These are phyloP conservation scores for Meloidogyne exigua DNA, from an alignment of 1,140 invertebrate genomes.

Conservation along the genomic window DNA sequence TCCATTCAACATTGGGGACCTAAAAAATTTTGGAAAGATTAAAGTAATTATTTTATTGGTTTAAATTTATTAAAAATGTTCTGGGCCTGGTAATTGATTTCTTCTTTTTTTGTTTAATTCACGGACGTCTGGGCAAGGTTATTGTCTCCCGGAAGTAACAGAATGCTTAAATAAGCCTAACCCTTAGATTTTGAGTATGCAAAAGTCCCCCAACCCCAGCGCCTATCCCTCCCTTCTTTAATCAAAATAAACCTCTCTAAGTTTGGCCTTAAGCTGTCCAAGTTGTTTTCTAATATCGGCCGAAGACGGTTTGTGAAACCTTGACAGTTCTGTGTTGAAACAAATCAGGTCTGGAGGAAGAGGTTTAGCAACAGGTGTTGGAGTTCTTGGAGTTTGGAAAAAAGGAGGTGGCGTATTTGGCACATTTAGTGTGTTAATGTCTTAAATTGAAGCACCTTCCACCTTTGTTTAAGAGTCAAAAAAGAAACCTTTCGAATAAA, in stretches of 20 bases:
- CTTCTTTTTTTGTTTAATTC: too few species aligned
- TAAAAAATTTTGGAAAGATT: too few species aligned
- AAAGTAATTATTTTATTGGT: too few species aligned
- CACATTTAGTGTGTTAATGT: background rate
- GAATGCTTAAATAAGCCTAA: too few species aligned
- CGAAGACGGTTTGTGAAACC: background rate
- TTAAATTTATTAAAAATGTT: too few species aligned
- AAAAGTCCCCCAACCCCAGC: too few species aligned
- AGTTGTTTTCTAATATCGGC: background rate
- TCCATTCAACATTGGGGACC: constrained; percentile 1
- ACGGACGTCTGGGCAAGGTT: too few species aligned
- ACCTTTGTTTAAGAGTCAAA: too few species aligned
- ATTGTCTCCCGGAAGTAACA: too few species aligned
- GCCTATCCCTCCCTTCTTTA: too few species aligned
- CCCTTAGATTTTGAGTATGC: too few species aligned
- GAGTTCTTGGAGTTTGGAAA: background rate
- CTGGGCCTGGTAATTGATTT: too few species aligned
- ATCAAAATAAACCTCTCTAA: background rate
- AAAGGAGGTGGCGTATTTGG: background rate
- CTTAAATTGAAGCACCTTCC: background rate
- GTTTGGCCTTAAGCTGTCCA: background rate
- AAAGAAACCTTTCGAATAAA: background rate
- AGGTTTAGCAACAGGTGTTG: background rate
- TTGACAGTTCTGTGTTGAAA: background rate
- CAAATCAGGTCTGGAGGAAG: background rate